Percentiles rank a stretch among this genome's conserved stretches.
Conservation (phyloP, 2,113 vertebrate genomes). For the Poeciliopsis retropinna region DNA sequence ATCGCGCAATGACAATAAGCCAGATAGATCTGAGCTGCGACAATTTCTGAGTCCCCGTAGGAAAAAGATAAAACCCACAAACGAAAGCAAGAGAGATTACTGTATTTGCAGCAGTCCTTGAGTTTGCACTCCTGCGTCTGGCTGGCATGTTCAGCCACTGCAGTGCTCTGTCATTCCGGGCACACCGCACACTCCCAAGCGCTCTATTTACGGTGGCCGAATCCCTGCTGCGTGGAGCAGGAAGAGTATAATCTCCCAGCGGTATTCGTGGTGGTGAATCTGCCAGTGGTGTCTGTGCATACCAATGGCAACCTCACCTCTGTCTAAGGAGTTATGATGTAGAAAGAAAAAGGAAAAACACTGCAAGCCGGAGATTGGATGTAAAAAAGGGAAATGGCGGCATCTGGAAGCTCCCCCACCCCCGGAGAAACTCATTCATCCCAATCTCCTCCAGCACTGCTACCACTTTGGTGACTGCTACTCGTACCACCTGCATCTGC, state of each 20-base stretch:
- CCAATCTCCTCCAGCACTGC: conserved; percentile 24
- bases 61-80: conserved; percentile 42
- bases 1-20: conserved; percentile 49
- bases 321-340: conserved; percentile 57
- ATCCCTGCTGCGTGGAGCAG: conserved; percentile 64
- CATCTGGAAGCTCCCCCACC: conserved; percentile 38
- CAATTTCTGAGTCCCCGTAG: conserved; percentile 35
- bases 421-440: conserved; percentile 23
- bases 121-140: conserved; percentile 48
- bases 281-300: conserved; percentile 58
- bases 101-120: conserved; percentile 63
- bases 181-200: conserved; percentile 63
- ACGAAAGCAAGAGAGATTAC: conserved; percentile 61
- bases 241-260: conserved; percentile 74
- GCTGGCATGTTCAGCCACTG: conserved; percentile 27
- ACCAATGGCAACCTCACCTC: conserved; percentile 72
- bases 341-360: conserved; percentile 13
- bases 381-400: conserved; percentile 14
- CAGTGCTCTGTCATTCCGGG: conserved; percentile 61
- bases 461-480: conserved; percentile 30
- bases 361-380: not conserved
- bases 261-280: conserved; percentile 70
- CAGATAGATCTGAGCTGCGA: conserved; percentile 46
- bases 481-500: conserved; percentile 39
- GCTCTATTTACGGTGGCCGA: conserved; percentile 69